A percentile compares a stretch with the other conserved stretches of the same genome.
Evolutionary conservation across 1,140 invertebrate genomes (phyloP).

Genomic region (Panonychus citri): DNA sequence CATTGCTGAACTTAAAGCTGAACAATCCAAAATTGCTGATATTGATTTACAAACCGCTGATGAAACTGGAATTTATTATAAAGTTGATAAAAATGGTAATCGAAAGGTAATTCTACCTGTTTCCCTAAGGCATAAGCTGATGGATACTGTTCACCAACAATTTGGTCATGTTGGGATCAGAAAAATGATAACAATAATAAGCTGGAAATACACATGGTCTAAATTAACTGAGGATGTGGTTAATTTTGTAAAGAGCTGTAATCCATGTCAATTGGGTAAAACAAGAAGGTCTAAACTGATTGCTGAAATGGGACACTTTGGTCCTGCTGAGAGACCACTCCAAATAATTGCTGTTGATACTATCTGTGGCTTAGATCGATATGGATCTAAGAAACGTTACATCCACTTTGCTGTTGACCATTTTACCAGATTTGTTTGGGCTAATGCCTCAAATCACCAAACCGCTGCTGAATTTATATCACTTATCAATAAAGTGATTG

Average conservation of each 20-base stretch:
- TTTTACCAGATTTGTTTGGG: constrained; percentile 1
- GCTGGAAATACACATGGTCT: too few species aligned
- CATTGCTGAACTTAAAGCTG: neutral
- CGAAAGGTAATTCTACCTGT: neutral
- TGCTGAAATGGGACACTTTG: neutral
- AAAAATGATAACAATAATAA: too few species aligned
- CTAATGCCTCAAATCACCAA: constrained; percentile 1
- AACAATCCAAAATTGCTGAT: neutral
- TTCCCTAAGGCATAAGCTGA: neutral
- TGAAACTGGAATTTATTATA: neutral
- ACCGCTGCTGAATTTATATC: constrained; percentile 1
- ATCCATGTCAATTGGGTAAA: neutral
- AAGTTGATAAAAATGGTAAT: neutral
- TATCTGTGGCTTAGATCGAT: neutral
- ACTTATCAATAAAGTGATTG: neutral
- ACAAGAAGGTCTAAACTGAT: neutral
- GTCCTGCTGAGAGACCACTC: constrained; percentile 1
- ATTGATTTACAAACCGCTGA: neutral
- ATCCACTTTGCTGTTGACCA: constrained; percentile 3
- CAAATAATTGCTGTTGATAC: constrained; percentile 6
- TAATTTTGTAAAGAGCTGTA: neutral
- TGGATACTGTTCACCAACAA: too few species aligned
- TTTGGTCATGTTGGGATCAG: too few species aligned
- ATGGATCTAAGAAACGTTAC: neutral
- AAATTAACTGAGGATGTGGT: neutral